phyloP scores from a whole-genome alignment of 2,797 vertebrate species.

The Phoxinus dragarum region DNA sequence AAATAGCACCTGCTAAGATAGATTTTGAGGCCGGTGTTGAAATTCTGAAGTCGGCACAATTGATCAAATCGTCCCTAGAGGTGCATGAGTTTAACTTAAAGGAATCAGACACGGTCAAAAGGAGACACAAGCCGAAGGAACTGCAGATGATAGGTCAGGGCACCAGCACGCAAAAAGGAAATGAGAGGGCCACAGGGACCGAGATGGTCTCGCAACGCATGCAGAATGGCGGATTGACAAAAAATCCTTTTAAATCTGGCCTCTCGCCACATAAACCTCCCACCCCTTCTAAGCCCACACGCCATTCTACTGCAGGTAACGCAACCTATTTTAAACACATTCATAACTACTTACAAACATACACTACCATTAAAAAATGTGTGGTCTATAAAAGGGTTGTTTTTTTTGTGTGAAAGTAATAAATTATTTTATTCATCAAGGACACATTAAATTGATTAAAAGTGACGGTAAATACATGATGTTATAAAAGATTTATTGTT shows the following conservation, averaged over 20 bases:
- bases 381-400: neutral
- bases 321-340: neutral
- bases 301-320: constrained; percentile 52
- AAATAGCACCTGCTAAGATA: constrained; percentile 65
- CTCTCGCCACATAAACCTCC: constrained; percentile 48
- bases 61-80: constrained; percentile 46
- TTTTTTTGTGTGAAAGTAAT: neutral
- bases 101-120: constrained; percentile 95
- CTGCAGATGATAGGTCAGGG: constrained; percentile 72
- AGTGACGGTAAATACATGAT: neutral
- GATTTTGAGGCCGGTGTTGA: constrained; percentile 47
- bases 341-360: neutral
- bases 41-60: constrained; percentile 43
- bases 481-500: neutral
- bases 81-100: constrained; percentile 91
- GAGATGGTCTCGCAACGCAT: constrained; percentile 35
- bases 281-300: constrained; percentile 52
- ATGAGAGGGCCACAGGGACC: constrained; percentile 10
- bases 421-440: neutral
- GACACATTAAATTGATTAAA: neutral
- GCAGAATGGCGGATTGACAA: constrained; percentile 41
- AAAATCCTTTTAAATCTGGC: constrained; percentile 27
- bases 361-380: neutral
- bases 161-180: neutral
- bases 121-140: constrained; percentile 88